A percentile compares a stretch with the other conserved stretches of the same genome.
These are phyloP conservation scores for Conops quadrifasciatus DNA, from an alignment of 2,888 invertebrate genomes.

Conservation along the genomic window DNA sequence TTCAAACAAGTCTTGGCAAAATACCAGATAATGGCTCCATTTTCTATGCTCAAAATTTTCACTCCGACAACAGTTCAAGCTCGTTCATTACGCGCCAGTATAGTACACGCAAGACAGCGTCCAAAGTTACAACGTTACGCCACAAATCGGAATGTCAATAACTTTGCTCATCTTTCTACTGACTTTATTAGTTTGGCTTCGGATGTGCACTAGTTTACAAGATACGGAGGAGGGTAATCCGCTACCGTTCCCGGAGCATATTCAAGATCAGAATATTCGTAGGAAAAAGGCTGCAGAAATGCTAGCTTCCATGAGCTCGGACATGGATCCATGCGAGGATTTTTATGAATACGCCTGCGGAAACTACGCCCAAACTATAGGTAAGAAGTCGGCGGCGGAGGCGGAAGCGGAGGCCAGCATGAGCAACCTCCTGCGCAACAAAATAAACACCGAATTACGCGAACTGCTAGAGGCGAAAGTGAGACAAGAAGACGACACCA, in stretches of 20 bases:
- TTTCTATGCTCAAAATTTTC: background rate
- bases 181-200: background rate
- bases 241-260: constrained; percentile 38
- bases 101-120: constrained; percentile 23
- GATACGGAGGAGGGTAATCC: constrained; percentile 34
- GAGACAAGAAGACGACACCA: constrained; percentile 48
- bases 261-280: constrained; percentile 51
- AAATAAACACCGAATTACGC: constrained; percentile 49
- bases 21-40: background rate
- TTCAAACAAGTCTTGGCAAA: background rate
- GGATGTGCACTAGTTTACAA: background rate
- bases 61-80: constrained; percentile 5
- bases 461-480: constrained; percentile 50
- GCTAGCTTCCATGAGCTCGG: constrained; percentile 52
- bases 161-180: background rate
- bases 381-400: constrained; percentile 27
- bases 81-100: constrained; percentile 9
- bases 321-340: constrained; percentile 56
- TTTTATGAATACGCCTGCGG: constrained; percentile 62
- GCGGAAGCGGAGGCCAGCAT: constrained; percentile 37
- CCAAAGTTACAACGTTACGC: constrained; percentile 37
- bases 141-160: constrained; percentile 38
- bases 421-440: constrained; percentile 40
- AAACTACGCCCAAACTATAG: too few relatives aligned
- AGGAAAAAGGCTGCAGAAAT: constrained; percentile 50